A percentile compares a stretch with the other conserved stretches of the same genome.
phyloP scores from a whole-genome alignment of 2,797 vertebrate species.

The Numenius phaeopus region DNA sequence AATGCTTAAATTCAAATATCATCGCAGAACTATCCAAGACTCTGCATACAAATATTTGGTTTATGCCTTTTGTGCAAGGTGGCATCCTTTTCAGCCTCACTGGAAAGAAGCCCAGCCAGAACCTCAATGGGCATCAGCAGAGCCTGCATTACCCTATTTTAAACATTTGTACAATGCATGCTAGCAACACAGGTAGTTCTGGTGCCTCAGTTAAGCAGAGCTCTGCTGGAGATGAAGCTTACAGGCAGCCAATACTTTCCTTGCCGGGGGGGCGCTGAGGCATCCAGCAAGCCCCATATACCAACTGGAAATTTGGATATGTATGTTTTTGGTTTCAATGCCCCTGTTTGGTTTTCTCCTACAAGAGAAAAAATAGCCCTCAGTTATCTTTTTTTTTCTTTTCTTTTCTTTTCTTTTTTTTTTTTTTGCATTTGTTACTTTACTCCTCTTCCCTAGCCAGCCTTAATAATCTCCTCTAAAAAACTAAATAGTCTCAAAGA shows the following conservation, averaged over 20 bases:
- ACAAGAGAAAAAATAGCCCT: neutral
- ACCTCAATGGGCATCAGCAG: neutral
- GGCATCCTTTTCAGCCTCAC: slow-evolving; percentile 40
- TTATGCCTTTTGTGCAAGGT: slow-evolving; percentile 44
- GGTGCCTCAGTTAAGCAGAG: neutral
- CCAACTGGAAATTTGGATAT: neutral
- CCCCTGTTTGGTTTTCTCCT: neutral
- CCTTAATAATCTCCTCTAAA: neutral
- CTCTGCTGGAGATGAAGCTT: neutral
- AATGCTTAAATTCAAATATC: slow-evolving; percentile 65
- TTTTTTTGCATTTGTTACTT: neutral
- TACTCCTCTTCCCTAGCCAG: neutral
- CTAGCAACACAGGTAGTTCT: neutral
- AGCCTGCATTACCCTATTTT: neutral
- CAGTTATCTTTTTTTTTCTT: neutral
- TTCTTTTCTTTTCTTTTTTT: too few species aligned
- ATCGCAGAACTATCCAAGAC: neutral
- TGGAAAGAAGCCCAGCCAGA: slow-evolving; percentile 5
- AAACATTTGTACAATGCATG: neutral
- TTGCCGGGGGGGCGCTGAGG: neutral
- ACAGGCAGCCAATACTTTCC: neutral
- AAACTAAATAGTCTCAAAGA: neutral
- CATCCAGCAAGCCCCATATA: neutral
- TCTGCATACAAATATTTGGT: slow-evolving; percentile 65
- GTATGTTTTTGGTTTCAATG: neutral